These are phyloP conservation scores for Prosopocoilus inquinatus DNA, from an alignment of 2,888 invertebrate species.

Conservation along the genomic window DNA sequence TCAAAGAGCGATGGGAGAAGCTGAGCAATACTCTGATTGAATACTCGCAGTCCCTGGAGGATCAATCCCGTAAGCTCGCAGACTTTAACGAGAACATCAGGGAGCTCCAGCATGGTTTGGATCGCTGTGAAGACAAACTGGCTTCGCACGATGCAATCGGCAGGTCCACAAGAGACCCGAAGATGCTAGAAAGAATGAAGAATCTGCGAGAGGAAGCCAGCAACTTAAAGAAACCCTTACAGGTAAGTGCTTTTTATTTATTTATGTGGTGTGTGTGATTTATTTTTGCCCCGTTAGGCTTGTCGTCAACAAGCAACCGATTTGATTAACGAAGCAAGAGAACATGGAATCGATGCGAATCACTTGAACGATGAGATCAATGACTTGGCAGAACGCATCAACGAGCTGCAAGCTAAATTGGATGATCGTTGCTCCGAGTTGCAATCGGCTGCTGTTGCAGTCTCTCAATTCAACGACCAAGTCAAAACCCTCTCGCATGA, in stretches of 20 bases:
- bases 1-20: conserved; percentile 88
- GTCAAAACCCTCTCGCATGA: conserved; percentile 77
- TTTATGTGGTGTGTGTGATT: background rate
- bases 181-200: conserved; percentile 81
- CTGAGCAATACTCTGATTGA: conserved; percentile 80
- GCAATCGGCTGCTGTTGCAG: conserved; percentile 83
- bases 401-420: conserved; percentile 73
- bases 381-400: conserved; percentile 71
- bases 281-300: conserved; percentile 11
- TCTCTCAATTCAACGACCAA: conserved; percentile 85
- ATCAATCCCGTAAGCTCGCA: conserved; percentile 74
- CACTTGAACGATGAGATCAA: conserved; percentile 78
- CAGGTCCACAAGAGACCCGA: conserved; percentile 76
- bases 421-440: conserved; percentile 76
- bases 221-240: conserved; percentile 72
- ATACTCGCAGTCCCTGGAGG: conserved; percentile 78
- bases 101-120: conserved; percentile 80
- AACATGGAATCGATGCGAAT: conserved; percentile 73
- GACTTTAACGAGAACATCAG: conserved; percentile 84
- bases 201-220: conserved; percentile 78
- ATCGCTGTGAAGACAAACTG: conserved; percentile 85
- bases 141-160: conserved; percentile 72
- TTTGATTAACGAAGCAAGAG: conserved; percentile 72
- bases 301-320: conserved; percentile 66
- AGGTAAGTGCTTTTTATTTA: conserved; percentile 29